Base-by-base conservation (phyloP, 2,797 vertebrate genomes). In the Oryzias sinensis region DNA sequence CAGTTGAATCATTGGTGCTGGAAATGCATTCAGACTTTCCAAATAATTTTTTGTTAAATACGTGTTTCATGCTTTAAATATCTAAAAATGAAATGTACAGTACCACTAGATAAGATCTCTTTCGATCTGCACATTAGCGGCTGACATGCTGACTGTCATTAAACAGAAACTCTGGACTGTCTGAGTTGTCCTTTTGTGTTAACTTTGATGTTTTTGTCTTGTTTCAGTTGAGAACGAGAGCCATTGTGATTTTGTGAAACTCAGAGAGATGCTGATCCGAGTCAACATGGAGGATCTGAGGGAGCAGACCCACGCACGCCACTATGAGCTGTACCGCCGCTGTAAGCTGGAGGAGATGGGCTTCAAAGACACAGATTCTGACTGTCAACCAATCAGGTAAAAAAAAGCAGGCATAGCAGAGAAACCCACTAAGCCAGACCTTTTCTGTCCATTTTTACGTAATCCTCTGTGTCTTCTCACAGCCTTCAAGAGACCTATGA, bases 321-420 rank as follows among this genome's bases (percentile, higher is more conserved):
- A 99, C 88, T 99, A 99, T 0, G 97, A 99, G 89, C 92, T 99
- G 8, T 99, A 99, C 88, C 81, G 97, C 16, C 91, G 97, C 84
- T 98, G 97, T 78, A 99, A 99, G 15, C 89, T 99, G 79, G 97
- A 99, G 75, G 96, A 99, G 88, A 99, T 99, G 96, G 97, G 97
- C 61, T 99, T 99, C 83, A 98, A 96, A 87, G 97, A 98, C 80
- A 98, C 96, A 0, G 97, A 99, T 20, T 96, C 96, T 0, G 97
- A 99, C 89, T 96, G 91, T 81, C 94, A 99, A 82, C 97, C 97
- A 0, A 97, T 99, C 93, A 99, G 97, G 97, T 98, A 83, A 67
- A 22, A 11, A 3, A 11, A 37, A 7, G 1, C 57, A 29, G 20
- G 20, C 20, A 33, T 33, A 16, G n/a, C 46, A 29, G 18, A 24